Conservation (phyloP, 2,888 invertebrate genomes). For the Sinhomidia bicolor region DNA sequence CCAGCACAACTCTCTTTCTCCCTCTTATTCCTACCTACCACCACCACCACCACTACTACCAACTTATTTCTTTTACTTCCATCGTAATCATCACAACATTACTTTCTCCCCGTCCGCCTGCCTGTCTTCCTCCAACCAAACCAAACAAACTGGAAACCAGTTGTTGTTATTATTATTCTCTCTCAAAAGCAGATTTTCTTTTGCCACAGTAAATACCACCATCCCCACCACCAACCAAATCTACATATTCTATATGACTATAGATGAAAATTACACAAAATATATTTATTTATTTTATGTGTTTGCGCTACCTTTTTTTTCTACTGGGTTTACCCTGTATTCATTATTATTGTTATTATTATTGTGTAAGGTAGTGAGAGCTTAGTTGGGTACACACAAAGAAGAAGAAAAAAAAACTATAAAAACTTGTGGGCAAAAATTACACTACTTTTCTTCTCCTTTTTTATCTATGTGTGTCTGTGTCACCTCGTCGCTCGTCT, state of each 20-base stretch:
- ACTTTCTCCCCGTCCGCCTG: neutral
- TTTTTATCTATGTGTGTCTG: conserved; percentile 41
- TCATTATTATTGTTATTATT: neutral
- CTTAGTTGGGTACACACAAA: neutral
- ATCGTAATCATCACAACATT: neutral
- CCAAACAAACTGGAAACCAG: neutral
- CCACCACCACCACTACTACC: neutral
- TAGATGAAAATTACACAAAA: neutral
- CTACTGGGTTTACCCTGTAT: neutral
- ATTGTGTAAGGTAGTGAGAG: too few species aligned
- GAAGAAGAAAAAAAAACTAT: neutral
- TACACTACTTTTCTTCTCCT: conserved; percentile 27
- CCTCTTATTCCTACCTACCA: neutral
- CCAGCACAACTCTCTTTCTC: too few species aligned
- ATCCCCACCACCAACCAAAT: neutral
- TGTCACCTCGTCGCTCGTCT: conserved; percentile 44
- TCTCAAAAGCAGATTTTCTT: conserved; percentile 23
- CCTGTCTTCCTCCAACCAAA: neutral
- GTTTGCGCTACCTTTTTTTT: neutral
- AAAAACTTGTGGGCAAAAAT: neutral
- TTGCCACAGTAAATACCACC: neutral
- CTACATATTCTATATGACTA: neutral
- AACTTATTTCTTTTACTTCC: neutral
- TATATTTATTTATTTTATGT: neutral
- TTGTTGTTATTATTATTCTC: neutral